phyloP scores from a whole-genome alignment of 1,140 invertebrate species.

The Heterodera schachtii region DNA sequence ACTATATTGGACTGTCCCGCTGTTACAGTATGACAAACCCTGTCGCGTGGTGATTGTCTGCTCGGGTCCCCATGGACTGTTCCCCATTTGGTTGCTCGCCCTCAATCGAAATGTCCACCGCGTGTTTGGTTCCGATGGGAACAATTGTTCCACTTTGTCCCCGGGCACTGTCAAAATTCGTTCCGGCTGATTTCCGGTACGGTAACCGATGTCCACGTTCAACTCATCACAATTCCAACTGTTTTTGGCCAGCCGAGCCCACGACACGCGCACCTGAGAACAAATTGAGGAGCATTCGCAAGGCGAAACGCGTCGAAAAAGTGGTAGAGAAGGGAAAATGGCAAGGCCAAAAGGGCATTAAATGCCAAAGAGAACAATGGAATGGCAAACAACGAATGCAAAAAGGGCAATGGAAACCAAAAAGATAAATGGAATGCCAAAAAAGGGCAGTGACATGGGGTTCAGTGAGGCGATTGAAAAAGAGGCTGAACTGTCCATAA shows the following conservation, averaged over 20 bases:
- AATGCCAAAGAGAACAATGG: no score
- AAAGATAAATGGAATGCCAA: no score
- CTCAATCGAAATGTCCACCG: constrained; percentile 59
- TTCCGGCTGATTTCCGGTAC: constrained; percentile 60
- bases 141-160: constrained; percentile 61
- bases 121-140: constrained; percentile 65
- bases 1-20: no score
- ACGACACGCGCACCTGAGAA: constrained; percentile 53
- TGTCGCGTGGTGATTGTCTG: constrained; percentile 63
- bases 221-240: constrained; percentile 64
- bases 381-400: no score
- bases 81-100: constrained; percentile 60
- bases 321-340: no score
- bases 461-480: no score
- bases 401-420: no score
- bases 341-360: no score
- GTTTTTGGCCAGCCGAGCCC: constrained; percentile 61
- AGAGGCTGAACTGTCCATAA: no score
- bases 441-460: no score
- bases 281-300: neutral
- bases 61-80: constrained; percentile 58
- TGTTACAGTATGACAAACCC: constrained; percentile 33
- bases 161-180: constrained; percentile 58
- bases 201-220: constrained; percentile 61
- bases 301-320: no score